A percentile compares a stretch with the other conserved stretches of the same genome.
These are phyloP conservation scores for Callyntrura guangdongensis DNA, from an alignment of 2,888 invertebrate genomes.

Conservation along the genomic window DNA sequence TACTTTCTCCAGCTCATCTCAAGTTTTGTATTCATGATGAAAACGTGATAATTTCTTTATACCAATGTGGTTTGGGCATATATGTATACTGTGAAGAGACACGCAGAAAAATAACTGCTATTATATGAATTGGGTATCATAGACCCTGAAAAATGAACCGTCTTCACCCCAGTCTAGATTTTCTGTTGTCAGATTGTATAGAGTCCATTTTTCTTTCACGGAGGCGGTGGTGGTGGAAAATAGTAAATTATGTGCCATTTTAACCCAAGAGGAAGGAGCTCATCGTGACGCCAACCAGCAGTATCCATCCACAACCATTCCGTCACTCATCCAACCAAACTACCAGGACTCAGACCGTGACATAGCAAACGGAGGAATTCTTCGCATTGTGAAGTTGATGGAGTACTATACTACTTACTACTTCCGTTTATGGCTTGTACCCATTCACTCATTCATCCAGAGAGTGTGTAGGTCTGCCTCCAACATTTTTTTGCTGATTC, in stretches of 20 bases:
- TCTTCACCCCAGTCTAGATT: slow-evolving; percentile 49
- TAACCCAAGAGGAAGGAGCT: slow-evolving; percentile 56
- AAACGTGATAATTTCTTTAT: slow-evolving; percentile 9
- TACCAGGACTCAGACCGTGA: background rate
- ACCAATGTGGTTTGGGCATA: background rate
- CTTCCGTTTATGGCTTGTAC: background rate
- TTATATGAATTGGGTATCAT: background rate
- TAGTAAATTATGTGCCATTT: slow-evolving; percentile 73
- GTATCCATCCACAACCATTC: slow-evolving; percentile 57
- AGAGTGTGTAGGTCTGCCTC: background rate
- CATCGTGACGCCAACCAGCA: slow-evolving; percentile 44
- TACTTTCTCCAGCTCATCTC: too few relatives aligned
- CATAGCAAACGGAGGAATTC: background rate
- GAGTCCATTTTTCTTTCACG: slow-evolving; percentile 61
- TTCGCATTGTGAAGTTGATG: background rate
- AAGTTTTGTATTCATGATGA: background rate
- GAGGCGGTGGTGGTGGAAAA: slow-evolving; percentile 27
- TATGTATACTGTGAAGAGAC: background rate
- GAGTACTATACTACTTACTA: background rate
- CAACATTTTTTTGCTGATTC: background rate
- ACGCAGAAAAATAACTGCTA: background rate
- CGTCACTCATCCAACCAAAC: slow-evolving; percentile 6
- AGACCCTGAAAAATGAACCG: background rate
- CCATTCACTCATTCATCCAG: slow-evolving; percentile 14
- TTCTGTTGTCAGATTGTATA: slow-evolving; percentile 52